Evolutionary conservation across 2,888 invertebrate species (phyloP).

Genomic region (Drosophila yooni): DNA sequence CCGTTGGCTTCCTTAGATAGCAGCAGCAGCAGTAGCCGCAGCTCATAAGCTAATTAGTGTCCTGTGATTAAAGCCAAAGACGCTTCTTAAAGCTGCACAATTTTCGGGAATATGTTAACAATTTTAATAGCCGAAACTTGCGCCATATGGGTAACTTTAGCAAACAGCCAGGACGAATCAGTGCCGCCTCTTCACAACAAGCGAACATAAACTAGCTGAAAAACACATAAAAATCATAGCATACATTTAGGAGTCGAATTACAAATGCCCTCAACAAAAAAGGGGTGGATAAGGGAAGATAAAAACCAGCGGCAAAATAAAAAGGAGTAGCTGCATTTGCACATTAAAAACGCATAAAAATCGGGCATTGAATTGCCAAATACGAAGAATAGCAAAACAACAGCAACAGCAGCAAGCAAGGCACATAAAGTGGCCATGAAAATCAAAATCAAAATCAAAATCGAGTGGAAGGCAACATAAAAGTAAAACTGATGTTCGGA

Average conservation of each 20-base stretch:
- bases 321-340: constrained; percentile 72
- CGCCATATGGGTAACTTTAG: constrained; percentile 43
- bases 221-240: constrained; percentile 69
- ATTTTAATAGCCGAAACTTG: constrained; percentile 16
- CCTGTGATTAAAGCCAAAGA: constrained; percentile 17
- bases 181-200: constrained; percentile 16
- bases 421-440: constrained; percentile 69
- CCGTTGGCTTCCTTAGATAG: constrained; percentile 29
- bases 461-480: constrained; percentile 17
- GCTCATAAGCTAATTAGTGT: constrained; percentile 68
- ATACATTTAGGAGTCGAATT: constrained; percentile 73
- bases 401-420: constrained; percentile 21
- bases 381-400: constrained; percentile 21
- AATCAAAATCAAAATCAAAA: constrained; percentile 56
- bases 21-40: constrained; percentile 5
- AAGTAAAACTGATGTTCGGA: constrained; percentile 35
- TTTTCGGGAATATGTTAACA: neutral
- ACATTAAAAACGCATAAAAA: constrained; percentile 79
- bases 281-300: constrained; percentile 33
- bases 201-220: constrained; percentile 55
- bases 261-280: constrained; percentile 40
- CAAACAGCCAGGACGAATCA: constrained; percentile 24
- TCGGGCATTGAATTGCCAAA: constrained; percentile 63
- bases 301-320: constrained; percentile 34
- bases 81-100: neutral